Conservation (phyloP, 2,888 invertebrate species). For the Coecobrya sp. region DNA sequence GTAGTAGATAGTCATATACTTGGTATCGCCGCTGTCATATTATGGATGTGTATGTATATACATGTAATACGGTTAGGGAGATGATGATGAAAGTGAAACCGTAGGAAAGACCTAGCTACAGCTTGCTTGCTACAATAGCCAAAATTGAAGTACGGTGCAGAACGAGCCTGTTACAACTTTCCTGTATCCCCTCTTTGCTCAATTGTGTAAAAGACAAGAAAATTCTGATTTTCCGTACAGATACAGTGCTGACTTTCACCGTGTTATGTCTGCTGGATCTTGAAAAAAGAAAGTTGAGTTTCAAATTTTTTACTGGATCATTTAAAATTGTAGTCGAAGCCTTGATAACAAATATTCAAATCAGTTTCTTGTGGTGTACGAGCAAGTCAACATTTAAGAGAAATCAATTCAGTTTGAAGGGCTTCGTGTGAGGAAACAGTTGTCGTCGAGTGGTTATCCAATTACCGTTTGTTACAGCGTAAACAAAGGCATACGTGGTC, state of each 20-base stretch:
- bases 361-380: neutral
- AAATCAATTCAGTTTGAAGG: neutral
- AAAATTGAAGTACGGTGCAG: neutral
- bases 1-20: no score
- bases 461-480: neutral
- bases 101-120: neutral
- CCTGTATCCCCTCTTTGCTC: neutral
- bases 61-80: neutral
- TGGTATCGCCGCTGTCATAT: neutral
- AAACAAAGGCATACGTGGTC: neutral
- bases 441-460: no score
- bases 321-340: neutral
- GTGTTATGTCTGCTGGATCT: conserved; percentile 5
- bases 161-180: neutral
- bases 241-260: conserved; percentile 62
- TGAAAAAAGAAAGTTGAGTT: conserved; percentile 50
- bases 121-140: neutral
- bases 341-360: neutral
- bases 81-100: conserved; percentile 42
- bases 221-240: conserved; percentile 36
- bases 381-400: neutral
- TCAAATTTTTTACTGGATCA: neutral
- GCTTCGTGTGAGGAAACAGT: neutral
- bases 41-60: conserved; percentile 12
- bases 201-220: conserved; percentile 43